Base-by-base conservation (phyloP, 2,888 invertebrate species). In the Acleris holmiana region DNA sequence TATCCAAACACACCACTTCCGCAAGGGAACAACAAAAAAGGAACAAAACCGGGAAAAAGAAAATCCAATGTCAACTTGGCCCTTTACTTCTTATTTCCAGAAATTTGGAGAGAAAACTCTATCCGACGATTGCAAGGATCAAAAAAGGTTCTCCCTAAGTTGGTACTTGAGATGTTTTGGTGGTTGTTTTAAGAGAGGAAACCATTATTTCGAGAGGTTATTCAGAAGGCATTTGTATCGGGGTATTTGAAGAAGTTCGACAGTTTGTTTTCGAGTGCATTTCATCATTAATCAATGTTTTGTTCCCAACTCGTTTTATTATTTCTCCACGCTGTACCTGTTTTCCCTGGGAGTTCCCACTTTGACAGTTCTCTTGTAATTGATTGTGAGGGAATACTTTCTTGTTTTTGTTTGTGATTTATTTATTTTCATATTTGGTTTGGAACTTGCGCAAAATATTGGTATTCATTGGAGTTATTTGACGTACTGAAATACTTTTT, bases 221-320 rank as follows among this genome's bases (percentile, higher is more conserved):
- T 84, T 84, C 81, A 77, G 77, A 82, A 84, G 84, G 86, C 90
- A 89, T 91, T 91, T 91, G 91, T 92, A 91, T 90, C 78, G 88
- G 78, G 89, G 35, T 84, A 89, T 91, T 91, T 91, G 91, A 91
- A 90, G 91, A 91, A 92, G 87, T 91, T 92, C 91, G 91, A 91
- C 91, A 91, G 91, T 92, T 91, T 89, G 91, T 90, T 88, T 86
- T 87, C 91, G 88, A 93, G 93, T 93, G 93, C 93, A 93, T 92
- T 92, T 90, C 75, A 80, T 89, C 89, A 93, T 92, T 90, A 88
- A 92, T 91, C 89, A 92, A 87, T 89, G 90, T 90, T 91, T 91
- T 91, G 91, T 92, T 91, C 82, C 77, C 77, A 75, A 74, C 71
- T 68, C 53, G 82, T 86, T 86, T 87, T 89, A 83, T 86, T 82